Evolutionary conservation across 2,888 invertebrate species (phyloP), one percentile per base, ranked within the genome.

Genomic region (Mythimna impura): DNA sequence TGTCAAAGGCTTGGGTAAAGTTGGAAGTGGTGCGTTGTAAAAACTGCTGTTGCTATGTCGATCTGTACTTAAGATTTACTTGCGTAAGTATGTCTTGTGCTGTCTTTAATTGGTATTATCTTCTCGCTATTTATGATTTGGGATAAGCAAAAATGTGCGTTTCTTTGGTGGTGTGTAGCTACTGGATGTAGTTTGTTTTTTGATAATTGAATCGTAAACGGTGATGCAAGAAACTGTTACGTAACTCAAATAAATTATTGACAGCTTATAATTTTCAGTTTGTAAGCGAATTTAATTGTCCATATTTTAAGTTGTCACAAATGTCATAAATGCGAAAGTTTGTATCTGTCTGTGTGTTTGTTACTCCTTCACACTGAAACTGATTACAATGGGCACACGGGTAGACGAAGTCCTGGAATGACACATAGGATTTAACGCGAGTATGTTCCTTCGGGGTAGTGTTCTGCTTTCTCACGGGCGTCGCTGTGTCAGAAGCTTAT

Each of bases 1-100:
- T 80, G 71, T 91, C 88, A 81, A 90, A 93, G 87, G 91, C 90
- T 90, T 91, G 88, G 85, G 87, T 85, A 88, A 86, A 91, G 88
- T 89, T 89, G 89, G 89, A 90, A 90, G 90, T 90, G 87, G 91
- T 90, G 90, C 89, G 89, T 89, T 88, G 84, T 77, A 76, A 67
- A 78, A 75, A 79, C 65, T 74, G 86, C 75, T 84, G 85, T 85
- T 85, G 86, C 86, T 78, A 85, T 76, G 85, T 73, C 75, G 73
- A 72, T 80, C 66, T 60, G 85, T 82, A 84, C 82, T 80, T 71
- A 55, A 71, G 67, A 73, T 82, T 79, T 82, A 78, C 80, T 86
- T 78, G 74, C 66, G 62, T 71, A 30, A 30, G 30, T 30, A 60
- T 81, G 81, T 73, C 76, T 55, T 64, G 75, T 54, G 54, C 36